These are phyloP conservation scores for Rhipidura dahli DNA, from an alignment of 2,113 vertebrate species.

Conservation along the genomic window DNA sequence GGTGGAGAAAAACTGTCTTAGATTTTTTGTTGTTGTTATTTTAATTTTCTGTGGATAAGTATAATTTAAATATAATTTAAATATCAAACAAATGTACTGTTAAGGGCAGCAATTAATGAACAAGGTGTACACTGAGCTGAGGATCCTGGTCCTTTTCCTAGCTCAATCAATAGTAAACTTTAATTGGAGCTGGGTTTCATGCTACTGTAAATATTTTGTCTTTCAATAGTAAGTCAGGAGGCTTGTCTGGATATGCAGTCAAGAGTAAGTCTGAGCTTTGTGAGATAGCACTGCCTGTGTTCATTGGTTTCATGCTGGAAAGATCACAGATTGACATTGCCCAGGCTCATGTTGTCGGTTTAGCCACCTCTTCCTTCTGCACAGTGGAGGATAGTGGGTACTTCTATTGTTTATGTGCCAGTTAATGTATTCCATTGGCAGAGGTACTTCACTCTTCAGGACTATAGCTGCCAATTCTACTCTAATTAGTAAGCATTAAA, in stretches of 20 bases:
- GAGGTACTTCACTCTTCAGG: background rate
- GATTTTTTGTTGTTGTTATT: background rate
- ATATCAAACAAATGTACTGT: background rate
- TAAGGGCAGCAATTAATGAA: background rate
- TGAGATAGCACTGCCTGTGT: background rate
- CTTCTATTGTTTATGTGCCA: background rate
- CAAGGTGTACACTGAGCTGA: background rate
- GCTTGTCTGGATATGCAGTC: background rate
- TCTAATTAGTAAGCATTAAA: conserved; percentile 50
- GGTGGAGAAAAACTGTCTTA: background rate
- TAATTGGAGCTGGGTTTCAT: background rate
- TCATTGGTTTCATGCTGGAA: background rate
- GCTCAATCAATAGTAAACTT: background rate
- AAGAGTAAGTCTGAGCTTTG: background rate
- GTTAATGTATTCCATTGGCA: background rate
- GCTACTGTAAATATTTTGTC: background rate
- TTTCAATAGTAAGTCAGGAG: background rate
- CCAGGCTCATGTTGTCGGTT: background rate
- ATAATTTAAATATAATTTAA: background rate
- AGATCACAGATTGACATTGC: background rate
- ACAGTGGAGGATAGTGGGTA: background rate
- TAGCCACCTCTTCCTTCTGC: background rate
- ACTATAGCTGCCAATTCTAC: conserved; percentile 21
- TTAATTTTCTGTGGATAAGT: background rate
- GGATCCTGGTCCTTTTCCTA: background rate